These are phyloP conservation scores for Botia almorhae DNA, from an alignment of 2,797 vertebrate species.

Conservation along the genomic window DNA sequence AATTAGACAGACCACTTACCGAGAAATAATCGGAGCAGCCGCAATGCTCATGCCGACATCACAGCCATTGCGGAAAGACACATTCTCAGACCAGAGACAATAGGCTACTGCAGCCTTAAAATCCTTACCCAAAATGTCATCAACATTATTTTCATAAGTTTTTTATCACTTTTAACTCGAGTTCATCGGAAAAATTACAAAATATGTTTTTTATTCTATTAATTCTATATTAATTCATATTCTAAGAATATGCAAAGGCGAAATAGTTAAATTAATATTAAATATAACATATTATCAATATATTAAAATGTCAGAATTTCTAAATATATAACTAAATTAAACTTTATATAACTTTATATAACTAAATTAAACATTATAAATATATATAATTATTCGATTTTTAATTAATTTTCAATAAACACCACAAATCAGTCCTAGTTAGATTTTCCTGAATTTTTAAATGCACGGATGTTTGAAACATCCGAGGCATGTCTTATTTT, in stretches of 20 bases:
- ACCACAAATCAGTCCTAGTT: not conserved
- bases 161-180: not conserved
- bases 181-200: not conserved
- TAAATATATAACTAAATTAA: not conserved
- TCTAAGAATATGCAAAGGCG: not conserved
- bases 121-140: not conserved
- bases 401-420: not conserved
- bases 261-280: not conserved
- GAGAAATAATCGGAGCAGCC: slow-evolving; percentile 78
- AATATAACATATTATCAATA: not conserved
- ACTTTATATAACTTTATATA: too few relatives aligned
- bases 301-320: not conserved
- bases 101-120: not conserved
- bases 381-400: slow-evolving; percentile 10
- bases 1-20: slow-evolving; percentile 53
- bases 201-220: too few relatives aligned
- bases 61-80: not conserved
- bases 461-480: too few relatives aligned
- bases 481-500: too few relatives aligned
- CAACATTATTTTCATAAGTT: not conserved
- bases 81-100: not conserved
- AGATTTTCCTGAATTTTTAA: too few relatives aligned
- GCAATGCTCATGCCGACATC: slow-evolving; percentile 49
- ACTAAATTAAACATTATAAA: not conserved
- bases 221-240: too few relatives aligned